Evolutionary conservation across 2,888 invertebrate genomes (phyloP).

Genomic region (Drosophila picticornis): DNA sequence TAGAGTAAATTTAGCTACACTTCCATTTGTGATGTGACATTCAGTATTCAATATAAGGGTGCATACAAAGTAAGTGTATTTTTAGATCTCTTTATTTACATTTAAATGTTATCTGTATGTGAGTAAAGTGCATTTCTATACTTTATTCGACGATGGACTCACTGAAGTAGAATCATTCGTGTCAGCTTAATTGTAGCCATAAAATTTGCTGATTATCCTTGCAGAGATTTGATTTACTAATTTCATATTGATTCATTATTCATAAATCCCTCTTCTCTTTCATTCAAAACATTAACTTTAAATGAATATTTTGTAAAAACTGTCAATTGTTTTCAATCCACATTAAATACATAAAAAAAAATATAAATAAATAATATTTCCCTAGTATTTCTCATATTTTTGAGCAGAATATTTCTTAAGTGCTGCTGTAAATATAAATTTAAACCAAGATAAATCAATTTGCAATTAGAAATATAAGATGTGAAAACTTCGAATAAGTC

Average conservation of each 20-base stretch:
- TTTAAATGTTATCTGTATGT: not conserved
- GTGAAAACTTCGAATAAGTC: not conserved
- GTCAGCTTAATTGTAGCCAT: not conserved
- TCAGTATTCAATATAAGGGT: not conserved
- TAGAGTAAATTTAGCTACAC: not conserved
- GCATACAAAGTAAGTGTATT: not conserved
- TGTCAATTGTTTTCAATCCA: not conserved
- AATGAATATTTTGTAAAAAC: not conserved
- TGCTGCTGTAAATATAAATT: not conserved
- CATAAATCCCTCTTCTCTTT: not conserved
- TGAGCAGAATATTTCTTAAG: not conserved
- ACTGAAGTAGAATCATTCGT: not conserved
- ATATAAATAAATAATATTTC: not conserved
- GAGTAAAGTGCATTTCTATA: not conserved
- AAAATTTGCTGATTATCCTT: not conserved
- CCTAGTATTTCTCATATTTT: not conserved
- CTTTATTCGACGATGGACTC: not conserved
- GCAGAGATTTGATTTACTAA: not conserved
- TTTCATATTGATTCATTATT: not conserved
- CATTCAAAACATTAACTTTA: not conserved
- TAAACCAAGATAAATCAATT: slow-evolving; percentile 2
- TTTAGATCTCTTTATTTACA: not conserved
- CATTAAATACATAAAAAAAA: not conserved
- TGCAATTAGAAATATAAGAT: slow-evolving; percentile 1
- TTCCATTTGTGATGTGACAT: not conserved